These are phyloP conservation scores for Syrrhaptes paradoxus DNA, from an alignment of 2,113 vertebrate genomes.

Conservation along the genomic window DNA sequence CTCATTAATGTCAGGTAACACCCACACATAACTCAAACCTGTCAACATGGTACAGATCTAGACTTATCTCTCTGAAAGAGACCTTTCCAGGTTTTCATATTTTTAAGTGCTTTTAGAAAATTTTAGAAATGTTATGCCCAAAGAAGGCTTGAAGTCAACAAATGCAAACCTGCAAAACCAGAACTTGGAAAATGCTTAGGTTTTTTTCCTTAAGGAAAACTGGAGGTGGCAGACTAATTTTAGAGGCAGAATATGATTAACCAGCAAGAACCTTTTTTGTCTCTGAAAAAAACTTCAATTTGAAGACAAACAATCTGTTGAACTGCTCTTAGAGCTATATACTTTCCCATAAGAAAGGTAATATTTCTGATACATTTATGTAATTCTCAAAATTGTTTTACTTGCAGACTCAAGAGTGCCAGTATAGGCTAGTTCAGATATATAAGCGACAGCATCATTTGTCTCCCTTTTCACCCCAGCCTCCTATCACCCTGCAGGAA, in stretches of 20 bases:
- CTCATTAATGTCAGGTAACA: constrained; percentile 43
- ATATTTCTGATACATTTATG: neutral
- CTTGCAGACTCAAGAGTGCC: neutral
- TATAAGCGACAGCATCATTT: neutral
- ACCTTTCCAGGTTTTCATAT: neutral
- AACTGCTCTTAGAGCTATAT: neutral
- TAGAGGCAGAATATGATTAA: neutral
- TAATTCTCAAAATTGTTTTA: neutral
- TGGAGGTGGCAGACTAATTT: neutral
- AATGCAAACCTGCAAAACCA: neutral
- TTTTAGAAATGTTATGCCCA: neutral
- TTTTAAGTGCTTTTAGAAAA: neutral
- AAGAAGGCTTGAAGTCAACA: neutral
- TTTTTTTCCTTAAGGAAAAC: neutral
- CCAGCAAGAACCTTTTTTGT: neutral
- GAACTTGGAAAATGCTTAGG: neutral
- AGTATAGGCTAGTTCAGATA: neutral
- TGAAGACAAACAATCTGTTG: neutral
- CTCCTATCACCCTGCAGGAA: neutral
- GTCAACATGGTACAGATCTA: neutral
- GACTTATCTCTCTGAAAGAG: neutral
- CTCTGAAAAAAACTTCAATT: neutral
- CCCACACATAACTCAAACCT: constrained; percentile 28
- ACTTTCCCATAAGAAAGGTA: neutral
- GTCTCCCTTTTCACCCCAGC: neutral